Base-by-base conservation (phyloP, 2,888 invertebrate genomes). In the Platycnemis pennipes region DNA sequence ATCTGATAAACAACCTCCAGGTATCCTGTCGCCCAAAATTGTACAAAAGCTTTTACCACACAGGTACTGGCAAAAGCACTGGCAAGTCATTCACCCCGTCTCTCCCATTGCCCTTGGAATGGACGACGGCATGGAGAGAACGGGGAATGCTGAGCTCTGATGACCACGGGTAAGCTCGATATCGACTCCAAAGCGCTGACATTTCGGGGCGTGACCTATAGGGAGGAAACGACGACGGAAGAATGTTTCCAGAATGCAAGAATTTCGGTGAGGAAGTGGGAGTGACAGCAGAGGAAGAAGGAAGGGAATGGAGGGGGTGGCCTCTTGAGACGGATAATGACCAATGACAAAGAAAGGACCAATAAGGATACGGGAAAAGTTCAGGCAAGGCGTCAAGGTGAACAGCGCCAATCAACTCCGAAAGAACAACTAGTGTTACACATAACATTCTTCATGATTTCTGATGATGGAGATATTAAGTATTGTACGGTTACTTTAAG, bases 1-100 rank as follows among this genome's bases (percentile, higher is more conserved):
- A 77, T 77, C 37, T 77, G 77, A 37, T 77, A 77, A 37, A 77
- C 77, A 77, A 77, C 31, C 77, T 77, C 37, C 77, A 37, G 77
- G 22, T 37, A 77, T 1, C 77, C 37, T 77, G 37, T 37, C 13
- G 31, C 31, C 77, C 77, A 77, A 77, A 26, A 37, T 77, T 13
- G 26, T 8, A 77, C 31, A 3, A 37, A 5, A 4, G 7, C 5
- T 37, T 13, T 37, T 77, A 37, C 37, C 77, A 77, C 77, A 31
- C 77, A 77, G 77, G 37, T 37, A 11, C 77, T n/a, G n/a, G n/a
- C 77, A 77, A 13, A 16, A 77, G 77, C 77, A 37, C 77, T 3
- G 26, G 63, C 26, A 13, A 13, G 77, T 77, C 77, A 77, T 77
- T 77, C 77, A 37, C 77, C 77, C 37, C 77, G 77, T 4, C 31